Evolutionary conservation across 2,797 vertebrate genomes (phyloP), one percentile per base, ranked within the genome.

Genomic region (Ctenopoma kingsleyae): DNA sequence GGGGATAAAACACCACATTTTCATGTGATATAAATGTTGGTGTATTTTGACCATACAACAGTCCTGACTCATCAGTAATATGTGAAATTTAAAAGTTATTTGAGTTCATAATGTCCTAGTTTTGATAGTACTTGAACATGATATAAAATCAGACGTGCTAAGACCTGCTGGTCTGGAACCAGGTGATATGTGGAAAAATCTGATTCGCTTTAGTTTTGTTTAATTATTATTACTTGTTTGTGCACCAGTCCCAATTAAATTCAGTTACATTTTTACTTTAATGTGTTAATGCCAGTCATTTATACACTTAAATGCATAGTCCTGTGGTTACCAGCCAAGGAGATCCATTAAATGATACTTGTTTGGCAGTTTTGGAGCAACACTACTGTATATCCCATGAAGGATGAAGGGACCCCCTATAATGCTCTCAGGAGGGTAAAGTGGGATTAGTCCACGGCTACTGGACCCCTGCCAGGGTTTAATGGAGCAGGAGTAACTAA

Each of bases 401-500:
- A 44, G 30, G 40, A 19, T 41, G 5, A 52, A 58, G 73, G 74
- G 86, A 80, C 87, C 78, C 81, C 84, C 82, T 67, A 30, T 40
- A 50, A 84, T 44, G 80, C 72, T 82, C 58, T 89, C 68, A 81
- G 72, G 84, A 86, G 91, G 90, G 84, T 90, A 90, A 88, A 90
- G 88, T 77, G 17, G 89, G 91, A 93, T 93, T 92, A 92, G 81
- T 72, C 76, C 69, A 1, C 71, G 55, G 71, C 68, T 80, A 44
- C 57, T 88, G 82, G 82, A 88, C 69, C 62, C 83, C 83, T 50
- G 88, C 85, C 72, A 84, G 75, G 79, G 74, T 87, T 89, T 91
- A 92, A 91, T 92, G 87, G 90, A 89, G 83, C 88, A 90, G 66
- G 81, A 87, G 69, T 80, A 88, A 88, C 78, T 84, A 86, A 80